phyloP scores from a whole-genome alignment of 2,888 invertebrate species.

The Molanna angustata region DNA sequence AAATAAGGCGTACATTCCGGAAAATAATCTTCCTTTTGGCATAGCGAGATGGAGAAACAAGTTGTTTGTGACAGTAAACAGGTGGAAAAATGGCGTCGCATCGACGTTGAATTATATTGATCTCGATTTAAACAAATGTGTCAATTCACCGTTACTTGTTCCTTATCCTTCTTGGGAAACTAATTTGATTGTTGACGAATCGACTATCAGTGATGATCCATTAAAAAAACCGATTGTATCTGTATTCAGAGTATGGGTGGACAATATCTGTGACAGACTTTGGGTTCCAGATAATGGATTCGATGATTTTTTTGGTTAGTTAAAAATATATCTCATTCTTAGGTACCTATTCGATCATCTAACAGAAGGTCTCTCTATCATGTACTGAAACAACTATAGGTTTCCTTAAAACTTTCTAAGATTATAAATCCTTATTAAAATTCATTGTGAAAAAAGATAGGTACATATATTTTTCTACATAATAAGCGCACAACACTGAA shows the following conservation, averaged over 20 bases:
- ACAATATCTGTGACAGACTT: conserved; percentile 73
- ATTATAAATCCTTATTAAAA: too few species aligned
- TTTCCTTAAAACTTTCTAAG: too few species aligned
- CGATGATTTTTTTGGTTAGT: conserved; percentile 67
- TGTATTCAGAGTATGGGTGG: conserved; percentile 70
- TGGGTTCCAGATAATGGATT: conserved; percentile 82
- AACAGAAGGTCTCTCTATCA: too few species aligned
- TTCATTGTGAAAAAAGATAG: too few species aligned
- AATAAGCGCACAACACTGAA: too few species aligned
- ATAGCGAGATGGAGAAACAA: conserved; percentile 69
- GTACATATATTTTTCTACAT: too few species aligned
- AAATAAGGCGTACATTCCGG: conserved; percentile 58
- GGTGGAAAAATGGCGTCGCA: conserved; percentile 69
- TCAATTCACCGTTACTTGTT: conserved; percentile 67
- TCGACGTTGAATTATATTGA: conserved; percentile 67
- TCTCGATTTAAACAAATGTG: conserved; percentile 57
- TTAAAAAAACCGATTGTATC: conserved; percentile 55
- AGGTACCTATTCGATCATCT: too few species aligned
- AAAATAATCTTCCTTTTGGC: conserved; percentile 69
- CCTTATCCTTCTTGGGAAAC: conserved; percentile 78
- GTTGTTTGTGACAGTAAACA: conserved; percentile 66
- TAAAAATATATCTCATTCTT: too few species aligned
- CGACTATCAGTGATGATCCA: not conserved
- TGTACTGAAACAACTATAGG: too few species aligned
- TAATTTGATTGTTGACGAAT: conserved; percentile 59